Evolutionary conservation across 2,113 vertebrate genomes (phyloP), one percentile per base, ranked within the genome.

Genomic region (Clarias gariepinus): DNA sequence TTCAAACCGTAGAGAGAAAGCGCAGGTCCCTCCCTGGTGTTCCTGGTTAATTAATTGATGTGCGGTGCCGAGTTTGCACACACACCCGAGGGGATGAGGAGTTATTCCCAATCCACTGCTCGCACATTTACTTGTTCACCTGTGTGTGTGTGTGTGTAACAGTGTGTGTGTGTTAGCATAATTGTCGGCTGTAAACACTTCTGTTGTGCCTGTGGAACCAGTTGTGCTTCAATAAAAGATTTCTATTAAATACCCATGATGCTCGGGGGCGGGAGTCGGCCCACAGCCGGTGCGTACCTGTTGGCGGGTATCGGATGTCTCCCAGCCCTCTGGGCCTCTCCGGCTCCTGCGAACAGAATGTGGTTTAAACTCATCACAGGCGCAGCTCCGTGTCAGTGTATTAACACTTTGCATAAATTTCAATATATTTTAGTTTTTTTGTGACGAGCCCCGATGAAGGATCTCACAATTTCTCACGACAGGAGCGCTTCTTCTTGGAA

Each of bases 261-360:
- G 69, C 79, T 36, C 47, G 2, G 4, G 41, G 85, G 77, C 77
- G 28, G 52, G 13, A 33, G 52, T 33, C 58, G 1, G 23, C 71
- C 47, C 4, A n/a, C 47, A 78, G 69, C 84, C 66, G 30, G 69
- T 60, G 21, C 15, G 69, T 71, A 78, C 83, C 80, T 88, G 79
- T 83, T 55, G 19, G 71, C 73, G 78, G 69, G 33, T 78, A 78
- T 86, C 55, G 0, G 25, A 47, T 76, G 64, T 86, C 85, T 66
- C 71, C 36, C 53, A 28, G 25, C 77, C 83, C 68, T 58, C 69
- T 5, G 36, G 79, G 60, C n/a, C 82, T 41, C 71, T 83, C 81
- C 23, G 15, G 36, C 60, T 58, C 83, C 84, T 77, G 55, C 57
- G 52, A 33, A 85, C 19, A 36, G 47, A 21, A 25, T 12, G 41